Percentiles rank a stretch among this genome's conserved stretches.
These are phyloP conservation scores for Channa maculata DNA, from an alignment of 2,113 vertebrate species.

Conservation along the genomic window DNA sequence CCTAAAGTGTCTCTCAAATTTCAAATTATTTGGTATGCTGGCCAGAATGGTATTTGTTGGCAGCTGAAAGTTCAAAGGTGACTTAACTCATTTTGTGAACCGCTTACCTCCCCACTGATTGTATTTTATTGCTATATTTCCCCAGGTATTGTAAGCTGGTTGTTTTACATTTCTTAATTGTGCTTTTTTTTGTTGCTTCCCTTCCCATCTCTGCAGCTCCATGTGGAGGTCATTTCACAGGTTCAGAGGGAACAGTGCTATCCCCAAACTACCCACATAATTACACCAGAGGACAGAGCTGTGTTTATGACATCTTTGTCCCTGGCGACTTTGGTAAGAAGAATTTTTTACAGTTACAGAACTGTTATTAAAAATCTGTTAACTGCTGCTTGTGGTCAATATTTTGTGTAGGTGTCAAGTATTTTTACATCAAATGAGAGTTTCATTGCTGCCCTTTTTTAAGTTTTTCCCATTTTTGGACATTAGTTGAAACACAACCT, in stretches of 20 bases:
- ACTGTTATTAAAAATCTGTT: conserved; percentile 17
- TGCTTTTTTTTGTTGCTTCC: conserved; percentile 44
- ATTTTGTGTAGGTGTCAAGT: no score
- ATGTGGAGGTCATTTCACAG: conserved; percentile 94
- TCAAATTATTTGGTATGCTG: conserved; percentile 15
- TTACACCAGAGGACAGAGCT: conserved; percentile 94
- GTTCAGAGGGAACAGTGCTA: conserved; percentile 95
- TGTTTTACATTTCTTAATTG: conserved; percentile 56
- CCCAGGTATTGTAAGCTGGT: conserved; percentile 34
- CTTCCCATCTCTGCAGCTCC: conserved; percentile 85
- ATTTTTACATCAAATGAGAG: conserved; percentile 10
- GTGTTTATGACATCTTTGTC: conserved; percentile 95
- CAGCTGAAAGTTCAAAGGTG: conserved; percentile 43
- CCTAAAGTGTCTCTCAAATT: conserved; percentile 43
- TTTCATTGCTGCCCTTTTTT: conserved; percentile 9
- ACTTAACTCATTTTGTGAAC: conserved; percentile 42
- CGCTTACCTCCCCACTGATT: conserved; percentile 55
- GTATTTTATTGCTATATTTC: conserved; percentile 51
- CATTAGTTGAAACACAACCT: conserved; percentile 8
- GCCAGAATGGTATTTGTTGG: conserved; percentile 46
- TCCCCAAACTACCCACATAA: conserved; percentile 98
- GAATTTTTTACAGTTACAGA: conserved; percentile 25
- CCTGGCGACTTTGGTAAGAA: conserved; percentile 96
- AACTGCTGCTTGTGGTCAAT: not conserved
- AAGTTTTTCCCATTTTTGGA: not conserved